Base-by-base conservation (phyloP, 1,140 invertebrate species). In the Ceratitis capitata region DNA sequence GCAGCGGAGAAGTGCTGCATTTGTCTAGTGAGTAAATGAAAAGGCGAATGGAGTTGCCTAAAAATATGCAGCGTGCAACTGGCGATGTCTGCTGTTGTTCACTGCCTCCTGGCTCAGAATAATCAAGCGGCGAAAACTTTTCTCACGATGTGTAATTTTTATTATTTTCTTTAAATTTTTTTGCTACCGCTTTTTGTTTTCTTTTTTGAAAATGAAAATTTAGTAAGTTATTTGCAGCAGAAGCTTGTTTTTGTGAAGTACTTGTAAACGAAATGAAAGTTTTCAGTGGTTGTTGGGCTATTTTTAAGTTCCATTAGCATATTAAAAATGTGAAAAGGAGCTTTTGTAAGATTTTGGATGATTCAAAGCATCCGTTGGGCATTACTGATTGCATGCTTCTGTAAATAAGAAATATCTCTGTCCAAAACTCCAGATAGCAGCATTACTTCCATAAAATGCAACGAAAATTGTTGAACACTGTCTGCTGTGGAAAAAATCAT, bases 61-160 rank as follows among this genome's bases (percentile, higher is more conserved):
- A 47, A 78, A 78, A 78, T 56, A 56, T 78, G 69, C 39, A 42
- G 19, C 39, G 45, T 78, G n/a, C 39, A 45, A 39, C 14, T 9
- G 2, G 39, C 39, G 3, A 9, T 45, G 35, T 6, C 0, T n/a
- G 69, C 69, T 45, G 32, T 32, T 78, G n/a, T 78, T 42, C 14
- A 45, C 39, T 26, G n/a, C n/a, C 19, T 29, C 32, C n/a, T n/a
- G n/a, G 35, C 10, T 23, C 19, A 23, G 42, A 23, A 86, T 86
- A 84, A 86, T 84, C 85, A 84, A 69, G 64, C 89, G 87, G 86
- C 89, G 87, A 91, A 91, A 91, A 91, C 90, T 91, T 91, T 88
- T 89, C 88, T 88, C 90, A 91, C 89, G 61, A n/a, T 32, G 14
- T 69, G 32, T 69, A 69, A 69, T 69, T 69, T 69, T 69, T 69